A percentile compares a stretch with the other conserved stretches of the same genome.
Evolutionary conservation across 1,140 invertebrate species (phyloP).

Genomic region (Pygmarrhopalites habei): DNA sequence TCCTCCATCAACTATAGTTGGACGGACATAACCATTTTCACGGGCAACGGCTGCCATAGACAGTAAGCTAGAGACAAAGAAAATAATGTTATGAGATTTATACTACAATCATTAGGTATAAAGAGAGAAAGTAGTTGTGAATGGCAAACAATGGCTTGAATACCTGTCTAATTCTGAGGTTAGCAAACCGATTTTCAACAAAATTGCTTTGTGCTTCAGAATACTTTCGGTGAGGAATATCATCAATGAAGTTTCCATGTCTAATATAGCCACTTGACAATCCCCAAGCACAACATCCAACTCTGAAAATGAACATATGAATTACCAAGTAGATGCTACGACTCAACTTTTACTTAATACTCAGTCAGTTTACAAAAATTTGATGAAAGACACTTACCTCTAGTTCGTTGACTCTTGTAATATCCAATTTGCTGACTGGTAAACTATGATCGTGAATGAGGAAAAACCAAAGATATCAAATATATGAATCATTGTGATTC

Average conservation of each 20-base stretch:
- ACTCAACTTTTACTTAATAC: background rate
- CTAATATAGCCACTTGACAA: conserved; percentile 63
- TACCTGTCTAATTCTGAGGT: conserved; percentile 69
- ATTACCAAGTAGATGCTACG: no score
- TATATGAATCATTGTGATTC: no score
- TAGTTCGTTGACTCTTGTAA: conserved; percentile 66
- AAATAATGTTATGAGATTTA: no score
- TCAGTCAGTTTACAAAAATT: conserved; percentile 5
- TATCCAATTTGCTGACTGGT: conserved; percentile 51
- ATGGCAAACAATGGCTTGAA: no score
- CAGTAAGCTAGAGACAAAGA: conserved; percentile 54
- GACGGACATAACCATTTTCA: conserved; percentile 63
- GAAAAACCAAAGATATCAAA: conserved; percentile 44
- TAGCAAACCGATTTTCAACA: conserved; percentile 56
- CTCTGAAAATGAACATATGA: no score
- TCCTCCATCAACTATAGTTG: conserved; percentile 53
- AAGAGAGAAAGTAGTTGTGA: no score
- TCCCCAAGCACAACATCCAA: conserved; percentile 67
- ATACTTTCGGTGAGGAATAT: conserved; percentile 58
- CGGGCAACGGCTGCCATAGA: conserved; percentile 61
- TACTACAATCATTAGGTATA: no score
- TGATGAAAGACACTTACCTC: conserved; percentile 49
- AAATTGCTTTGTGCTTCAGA: conserved; percentile 52
- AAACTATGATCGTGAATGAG: conserved; percentile 14
- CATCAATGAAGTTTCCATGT: conserved; percentile 67